Conservation (phyloP, 2,888 invertebrate species). For the Heteromyza rotundicornis region DNA sequence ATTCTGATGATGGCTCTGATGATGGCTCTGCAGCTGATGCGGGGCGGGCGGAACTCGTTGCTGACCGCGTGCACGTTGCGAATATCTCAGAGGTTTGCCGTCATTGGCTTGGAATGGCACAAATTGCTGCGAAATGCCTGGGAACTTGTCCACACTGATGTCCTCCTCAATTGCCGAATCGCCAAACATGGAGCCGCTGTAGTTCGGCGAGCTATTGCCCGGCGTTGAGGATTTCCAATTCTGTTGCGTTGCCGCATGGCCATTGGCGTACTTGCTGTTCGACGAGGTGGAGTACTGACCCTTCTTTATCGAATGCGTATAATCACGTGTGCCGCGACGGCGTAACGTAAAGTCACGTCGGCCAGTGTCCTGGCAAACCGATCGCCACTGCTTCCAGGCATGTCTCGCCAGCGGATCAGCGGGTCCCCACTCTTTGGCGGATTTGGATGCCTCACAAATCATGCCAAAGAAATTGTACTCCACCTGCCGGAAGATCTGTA, state of each 20-base stretch:
- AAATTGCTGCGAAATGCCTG: slow-evolving; percentile 52
- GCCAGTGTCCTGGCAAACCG: slow-evolving; percentile 62
- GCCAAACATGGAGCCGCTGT: slow-evolving; percentile 62
- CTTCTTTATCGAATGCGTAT: slow-evolving; percentile 62
- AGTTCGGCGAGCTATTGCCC: slow-evolving; percentile 62
- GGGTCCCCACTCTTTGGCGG: slow-evolving; percentile 64
- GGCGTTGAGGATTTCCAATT: slow-evolving; percentile 61
- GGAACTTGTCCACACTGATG: slow-evolving; percentile 62
- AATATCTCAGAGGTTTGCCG: slow-evolving; percentile 50
- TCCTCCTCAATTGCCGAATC: slow-evolving; percentile 63
- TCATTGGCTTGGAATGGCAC: slow-evolving; percentile 54
- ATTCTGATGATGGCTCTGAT: slow-evolving; percentile 11
- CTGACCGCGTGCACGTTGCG: slow-evolving; percentile 46
- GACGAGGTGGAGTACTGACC: slow-evolving; percentile 59
- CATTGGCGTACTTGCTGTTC: slow-evolving; percentile 43
- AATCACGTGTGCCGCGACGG: slow-evolving; percentile 61
- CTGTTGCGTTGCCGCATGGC: slow-evolving; percentile 25
- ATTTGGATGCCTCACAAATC: slow-evolving; percentile 62
- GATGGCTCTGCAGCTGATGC: slow-evolving; percentile 26
- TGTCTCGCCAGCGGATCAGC: slow-evolving; percentile 62
- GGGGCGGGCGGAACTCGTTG: slow-evolving; percentile 26
- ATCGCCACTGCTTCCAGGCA: slow-evolving; percentile 63
- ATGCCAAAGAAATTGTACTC: slow-evolving; percentile 63
- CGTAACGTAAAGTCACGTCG: slow-evolving; percentile 61
- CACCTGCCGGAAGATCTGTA: slow-evolving; percentile 62